These are phyloP conservation scores for Caenorhabditis virilis DNA, from an alignment of 2,888 invertebrate genomes.

Conservation along the genomic window DNA sequence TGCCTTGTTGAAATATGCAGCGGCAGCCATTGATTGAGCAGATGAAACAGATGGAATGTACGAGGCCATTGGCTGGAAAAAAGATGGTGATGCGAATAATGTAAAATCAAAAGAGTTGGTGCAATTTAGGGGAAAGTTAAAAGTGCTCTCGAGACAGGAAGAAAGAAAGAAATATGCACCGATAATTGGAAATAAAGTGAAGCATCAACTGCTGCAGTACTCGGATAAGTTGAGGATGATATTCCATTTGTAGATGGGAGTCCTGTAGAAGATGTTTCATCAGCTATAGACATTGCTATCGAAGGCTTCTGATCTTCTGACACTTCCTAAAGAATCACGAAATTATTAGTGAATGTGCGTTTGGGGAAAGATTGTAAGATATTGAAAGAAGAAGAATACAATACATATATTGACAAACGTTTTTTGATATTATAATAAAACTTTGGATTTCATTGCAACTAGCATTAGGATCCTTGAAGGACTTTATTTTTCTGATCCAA, in stretches of 20 bases:
- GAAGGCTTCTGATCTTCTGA: too few species aligned
- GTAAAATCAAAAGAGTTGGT: neutral
- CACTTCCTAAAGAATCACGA: too few species aligned
- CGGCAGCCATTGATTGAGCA: constrained; percentile 35
- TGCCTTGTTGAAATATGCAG: constrained; percentile 39
- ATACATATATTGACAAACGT: too few species aligned
- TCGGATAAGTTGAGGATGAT: too few species aligned
- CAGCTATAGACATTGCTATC: too few species aligned
- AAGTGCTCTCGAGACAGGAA: neutral
- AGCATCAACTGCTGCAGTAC: constrained; percentile 20
- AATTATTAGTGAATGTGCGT: too few species aligned
- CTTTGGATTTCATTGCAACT: too few species aligned
- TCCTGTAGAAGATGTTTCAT: neutral
- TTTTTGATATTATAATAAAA: too few species aligned
- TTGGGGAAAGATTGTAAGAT: too few species aligned
- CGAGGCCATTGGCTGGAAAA: constrained; percentile 35
- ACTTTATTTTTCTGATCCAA: too few species aligned
- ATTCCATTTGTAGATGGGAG: constrained; percentile 1
- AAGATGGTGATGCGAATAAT: neutral
- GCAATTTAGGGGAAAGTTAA: neutral
- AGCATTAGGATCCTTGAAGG: too few species aligned
- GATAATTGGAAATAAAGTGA: constrained; percentile 35
- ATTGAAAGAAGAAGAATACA: too few species aligned
- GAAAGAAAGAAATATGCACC: constrained; percentile 15
- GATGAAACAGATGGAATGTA: constrained; percentile 47